Conservation (phyloP, 1,140 invertebrate genomes). For the Zelostemma sp. region DNA sequence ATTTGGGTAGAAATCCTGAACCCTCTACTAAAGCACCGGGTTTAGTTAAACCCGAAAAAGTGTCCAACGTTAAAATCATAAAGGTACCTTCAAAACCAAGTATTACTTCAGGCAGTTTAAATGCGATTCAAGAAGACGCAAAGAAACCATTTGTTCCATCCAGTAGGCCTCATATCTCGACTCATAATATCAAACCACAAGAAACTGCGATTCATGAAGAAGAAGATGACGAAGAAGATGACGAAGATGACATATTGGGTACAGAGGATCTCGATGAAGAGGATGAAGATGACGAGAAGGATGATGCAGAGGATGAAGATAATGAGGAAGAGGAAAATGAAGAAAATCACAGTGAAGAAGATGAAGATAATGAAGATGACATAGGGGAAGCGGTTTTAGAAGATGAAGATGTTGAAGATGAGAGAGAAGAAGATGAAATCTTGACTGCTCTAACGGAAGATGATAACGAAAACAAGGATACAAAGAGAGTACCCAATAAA, state of each 20-base stretch:
- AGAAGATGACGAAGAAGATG: conserved; percentile 51
- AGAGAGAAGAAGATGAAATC: conserved; percentile 44
- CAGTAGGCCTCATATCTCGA: conserved; percentile 32
- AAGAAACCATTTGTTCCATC: conserved; percentile 44
- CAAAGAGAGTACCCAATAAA: conserved; percentile 37
- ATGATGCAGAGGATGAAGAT: conserved; percentile 21
- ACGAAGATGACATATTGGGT: conserved; percentile 36
- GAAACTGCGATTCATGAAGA: conserved; percentile 21
- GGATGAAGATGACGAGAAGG: conserved; percentile 23
- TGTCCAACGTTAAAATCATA: conserved; percentile 3
- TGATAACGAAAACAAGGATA: conserved; percentile 45
- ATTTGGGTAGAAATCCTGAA: not conserved
- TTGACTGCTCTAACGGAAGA: conserved; percentile 41
- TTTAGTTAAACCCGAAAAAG: conserved; percentile 17
- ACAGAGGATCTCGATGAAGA: conserved; percentile 44
- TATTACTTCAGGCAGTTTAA: conserved; percentile 45
- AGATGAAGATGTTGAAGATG: conserved; percentile 51
- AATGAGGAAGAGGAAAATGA: conserved; percentile 48
- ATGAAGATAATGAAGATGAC: conserved; percentile 40
- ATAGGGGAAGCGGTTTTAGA: conserved; percentile 27
- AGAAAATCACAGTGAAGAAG: conserved; percentile 25
- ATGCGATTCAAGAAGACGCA: conserved; percentile 49
- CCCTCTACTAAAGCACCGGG: not conserved
- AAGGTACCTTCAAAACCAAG: conserved; percentile 32
- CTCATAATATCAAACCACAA: too few species aligned